Base-by-base conservation (phyloP, 2,888 invertebrate species). In the Cerastis leucographa region DNA sequence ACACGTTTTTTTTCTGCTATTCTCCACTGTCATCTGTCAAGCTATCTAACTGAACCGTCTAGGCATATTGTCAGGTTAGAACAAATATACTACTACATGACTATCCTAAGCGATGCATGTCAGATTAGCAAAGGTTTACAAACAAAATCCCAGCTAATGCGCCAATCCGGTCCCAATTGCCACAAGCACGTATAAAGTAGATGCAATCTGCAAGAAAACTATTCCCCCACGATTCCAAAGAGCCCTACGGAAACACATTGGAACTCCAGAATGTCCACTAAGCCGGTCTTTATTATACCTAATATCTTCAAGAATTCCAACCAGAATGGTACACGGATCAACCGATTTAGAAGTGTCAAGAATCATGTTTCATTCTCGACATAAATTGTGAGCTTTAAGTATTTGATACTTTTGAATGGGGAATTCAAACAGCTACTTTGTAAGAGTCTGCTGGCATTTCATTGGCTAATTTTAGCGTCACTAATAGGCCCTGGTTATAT, bases 371-470 rank as follows among this genome's bases (percentile, higher is more conserved):
- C 85, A 84, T 86, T 86, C 78, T 70, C 69, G 74, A 76, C 70
- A 82, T 85, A 86, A 87, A 89, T 87, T 84, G 85, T 87, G 81
- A 77, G 74, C 77, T 85, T 59, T 87, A 86, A 83, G 78, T 76
- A 83, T 88, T 85, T 88, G 84, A 89, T 89, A 87, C 83, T 83
- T 74, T 83, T 83, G 72, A 81, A 84, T 78, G 61, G 80, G 70
- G 79, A 78, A 87, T 87, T 83, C 71, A 44, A 79, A 74, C 69
- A 69, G 80, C 62, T 75, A 76, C 74, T 89, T 81, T 80, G 83
- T 83, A 73, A 61, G 49, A 71, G 71, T 70, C 66, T 62, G 22
- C 25, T 65, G 51, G 64, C 44, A 54, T 85, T 62, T 72, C 73
- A 73, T 67, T 68, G 42, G 79, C 68, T 88, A 87, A 88, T 87